These are phyloP conservation scores for Cerceris ruficornis DNA, from an alignment of 2,888 invertebrate species.

Conservation along the genomic window DNA sequence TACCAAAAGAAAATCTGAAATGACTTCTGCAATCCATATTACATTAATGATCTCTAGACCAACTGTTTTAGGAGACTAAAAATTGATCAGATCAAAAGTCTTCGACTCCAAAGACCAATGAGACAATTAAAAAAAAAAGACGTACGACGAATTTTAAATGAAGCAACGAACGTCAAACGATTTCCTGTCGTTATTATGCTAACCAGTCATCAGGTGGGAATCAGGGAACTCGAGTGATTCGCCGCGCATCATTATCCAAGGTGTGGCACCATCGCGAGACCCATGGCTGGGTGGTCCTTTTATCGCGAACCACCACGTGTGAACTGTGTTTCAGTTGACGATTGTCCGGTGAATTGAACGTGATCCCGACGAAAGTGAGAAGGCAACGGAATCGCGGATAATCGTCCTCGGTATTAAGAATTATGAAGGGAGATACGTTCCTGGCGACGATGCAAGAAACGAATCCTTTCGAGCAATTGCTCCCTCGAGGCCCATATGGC, in stretches of 20 bases:
- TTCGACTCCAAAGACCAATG: background rate
- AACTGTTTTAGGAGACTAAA: too few relatives aligned
- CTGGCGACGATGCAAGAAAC: slow-evolving; percentile 18
- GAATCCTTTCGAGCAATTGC: slow-evolving; percentile 33
- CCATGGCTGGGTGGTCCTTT: slow-evolving; percentile 74
- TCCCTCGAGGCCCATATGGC: slow-evolving; percentile 33
- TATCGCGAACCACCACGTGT: slow-evolving; percentile 58
- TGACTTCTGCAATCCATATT: too few relatives aligned
- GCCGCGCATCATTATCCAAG: slow-evolving; percentile 77
- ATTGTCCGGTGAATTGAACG: slow-evolving; percentile 27
- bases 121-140: background rate
- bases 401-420: slow-evolving; percentile 26
- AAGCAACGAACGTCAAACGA: slow-evolving; percentile 40
- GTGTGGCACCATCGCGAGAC: slow-evolving; percentile 73
- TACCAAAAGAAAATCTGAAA: too few relatives aligned
- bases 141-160: background rate
- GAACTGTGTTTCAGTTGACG: slow-evolving; percentile 59
- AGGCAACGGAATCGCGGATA: slow-evolving; percentile 36
- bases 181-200: slow-evolving; percentile 62
- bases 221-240: slow-evolving; percentile 73
- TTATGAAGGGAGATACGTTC: slow-evolving; percentile 12
- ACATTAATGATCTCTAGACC: too few relatives aligned
- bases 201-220: slow-evolving; percentile 74
- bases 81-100: too few relatives aligned
- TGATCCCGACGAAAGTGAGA: slow-evolving; percentile 27